These are phyloP conservation scores for Semicossyphus pulcher DNA, from an alignment of 2,113 vertebrate species.

Conservation along the genomic window DNA sequence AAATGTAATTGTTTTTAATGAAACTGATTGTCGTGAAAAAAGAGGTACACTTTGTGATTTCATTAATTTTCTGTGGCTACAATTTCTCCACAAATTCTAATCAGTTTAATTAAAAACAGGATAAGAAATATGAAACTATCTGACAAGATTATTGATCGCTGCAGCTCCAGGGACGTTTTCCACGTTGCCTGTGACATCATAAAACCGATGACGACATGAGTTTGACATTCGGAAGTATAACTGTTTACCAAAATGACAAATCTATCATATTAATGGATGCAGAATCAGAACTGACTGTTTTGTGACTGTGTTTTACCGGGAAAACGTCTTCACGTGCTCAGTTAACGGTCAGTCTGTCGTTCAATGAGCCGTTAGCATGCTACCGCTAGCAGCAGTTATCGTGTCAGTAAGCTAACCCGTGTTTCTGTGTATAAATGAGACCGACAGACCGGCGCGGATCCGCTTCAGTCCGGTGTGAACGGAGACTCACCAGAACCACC, in stretches of 20 bases:
- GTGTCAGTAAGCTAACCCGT: background rate
- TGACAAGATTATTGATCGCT: no score
- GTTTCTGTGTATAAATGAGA: accelerated
- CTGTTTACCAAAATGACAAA: no score
- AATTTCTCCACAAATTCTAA: no score
- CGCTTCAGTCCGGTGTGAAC: background rate
- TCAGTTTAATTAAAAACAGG: no score
- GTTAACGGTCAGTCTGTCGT: background rate
- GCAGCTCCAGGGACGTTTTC: background rate
- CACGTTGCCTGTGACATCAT: background rate
- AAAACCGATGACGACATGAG: background rate
- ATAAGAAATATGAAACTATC: no score
- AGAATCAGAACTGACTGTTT: no score
- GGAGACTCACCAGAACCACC: conserved; percentile 80
- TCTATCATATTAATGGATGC: no score
- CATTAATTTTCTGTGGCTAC: no score
- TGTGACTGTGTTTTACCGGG: no score
- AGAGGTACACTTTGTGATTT: no score
- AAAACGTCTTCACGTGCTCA: background rate
- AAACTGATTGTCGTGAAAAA: no score
- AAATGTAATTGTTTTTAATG: no score
- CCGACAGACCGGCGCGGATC: background rate
- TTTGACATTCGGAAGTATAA: background rate
- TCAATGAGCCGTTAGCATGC: conserved; percentile 21
- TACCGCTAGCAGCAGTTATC: background rate